A percentile compares a stretch with the other conserved stretches of the same genome.
These are phyloP conservation scores for Lethenteron camtschaticum DNA, from an alignment of 2,113 vertebrate genomes.

Conservation along the genomic window DNA sequence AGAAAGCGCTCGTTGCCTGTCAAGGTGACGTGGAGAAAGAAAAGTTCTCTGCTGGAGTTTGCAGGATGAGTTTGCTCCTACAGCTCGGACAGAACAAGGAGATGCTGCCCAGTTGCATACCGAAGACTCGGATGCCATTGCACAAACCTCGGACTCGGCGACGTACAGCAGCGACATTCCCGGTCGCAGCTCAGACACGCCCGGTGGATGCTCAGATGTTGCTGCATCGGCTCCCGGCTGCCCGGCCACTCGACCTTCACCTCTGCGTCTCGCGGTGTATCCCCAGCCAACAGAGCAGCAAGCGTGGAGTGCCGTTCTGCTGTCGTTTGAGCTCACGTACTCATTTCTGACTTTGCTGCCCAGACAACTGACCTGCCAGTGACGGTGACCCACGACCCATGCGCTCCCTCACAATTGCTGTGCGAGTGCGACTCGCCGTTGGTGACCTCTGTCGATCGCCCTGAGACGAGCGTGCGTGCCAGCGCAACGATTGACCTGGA, in stretches of 20 bases:
- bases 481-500: too few relatives aligned
- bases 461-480: too few relatives aligned
- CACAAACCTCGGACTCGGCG: constrained; percentile 16
- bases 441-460: too few relatives aligned
- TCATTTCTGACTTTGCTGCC: too few relatives aligned
- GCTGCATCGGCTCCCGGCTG: constrained; percentile 1
- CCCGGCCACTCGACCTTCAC: not conserved
- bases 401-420: too few relatives aligned
- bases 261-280: too few relatives aligned
- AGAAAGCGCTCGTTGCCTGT: constrained; percentile 54
- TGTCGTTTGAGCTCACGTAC: too few relatives aligned
- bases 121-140: constrained; percentile 14
- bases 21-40: constrained; percentile 49
- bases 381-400: too few relatives aligned
- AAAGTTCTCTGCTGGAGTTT: constrained; percentile 65
- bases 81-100: constrained; percentile 15
- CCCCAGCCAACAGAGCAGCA: too few relatives aligned
- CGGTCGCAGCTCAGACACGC: not conserved
- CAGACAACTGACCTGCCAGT: too few relatives aligned
- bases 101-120: constrained; percentile 15
- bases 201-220: constrained; percentile 10
- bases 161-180: not conserved
- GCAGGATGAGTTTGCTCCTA: constrained; percentile 43
- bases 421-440: too few relatives aligned
- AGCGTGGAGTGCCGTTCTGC: too few relatives aligned